Evolutionary conservation across 2,113 vertebrate genomes (phyloP), one percentile per base, ranked within the genome.

Genomic region (Poicephalus meyeri): DNA sequence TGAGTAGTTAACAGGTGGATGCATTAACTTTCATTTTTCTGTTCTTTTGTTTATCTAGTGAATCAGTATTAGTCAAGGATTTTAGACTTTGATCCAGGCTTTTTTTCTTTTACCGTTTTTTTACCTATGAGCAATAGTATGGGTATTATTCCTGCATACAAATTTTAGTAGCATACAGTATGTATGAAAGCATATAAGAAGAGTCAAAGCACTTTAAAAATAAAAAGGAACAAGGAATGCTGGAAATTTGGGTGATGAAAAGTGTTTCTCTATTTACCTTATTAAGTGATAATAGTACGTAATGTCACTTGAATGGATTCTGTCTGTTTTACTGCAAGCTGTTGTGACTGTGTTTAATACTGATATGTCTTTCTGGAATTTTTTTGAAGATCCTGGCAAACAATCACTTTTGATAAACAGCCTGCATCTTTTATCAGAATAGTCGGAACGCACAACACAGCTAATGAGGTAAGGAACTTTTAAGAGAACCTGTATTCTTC

Each of bases 381-480:
- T 80, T 84, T 88, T 81, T 85, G 2, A 95, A 99, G 99, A 95
- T 99, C 99, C 25, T 99, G 99, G 99, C 99, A 99, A 92, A 99
- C 98, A 1, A 96, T 99, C 80, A 98, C 97, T 82, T 99, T 99
- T 95, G 99, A 99, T 76, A 98, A 98, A 91, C 99, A 99, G 83
- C 98, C 99, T 16, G 99, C 99, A 14, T 99, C 99, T 87, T 99
- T 99, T 96, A 98, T 99, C 97, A 98, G 99, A 37, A 99, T 99
- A 37, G 99, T 99, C 4, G 99, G 99, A 88, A 99, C 99, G 74
- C 99, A 99, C 97, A 99, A 99, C 98, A 99, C 99, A 5, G 99
- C 99, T 49, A 99, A 99, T 28, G 99, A 99, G 99, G 99, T 99
- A 97, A 96, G 90, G 39, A 49, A 20, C 23, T 71, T 76, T 29